Base-by-base conservation (phyloP, 2,797 vertebrate genomes). In the Sorex maritimensis region DNA sequence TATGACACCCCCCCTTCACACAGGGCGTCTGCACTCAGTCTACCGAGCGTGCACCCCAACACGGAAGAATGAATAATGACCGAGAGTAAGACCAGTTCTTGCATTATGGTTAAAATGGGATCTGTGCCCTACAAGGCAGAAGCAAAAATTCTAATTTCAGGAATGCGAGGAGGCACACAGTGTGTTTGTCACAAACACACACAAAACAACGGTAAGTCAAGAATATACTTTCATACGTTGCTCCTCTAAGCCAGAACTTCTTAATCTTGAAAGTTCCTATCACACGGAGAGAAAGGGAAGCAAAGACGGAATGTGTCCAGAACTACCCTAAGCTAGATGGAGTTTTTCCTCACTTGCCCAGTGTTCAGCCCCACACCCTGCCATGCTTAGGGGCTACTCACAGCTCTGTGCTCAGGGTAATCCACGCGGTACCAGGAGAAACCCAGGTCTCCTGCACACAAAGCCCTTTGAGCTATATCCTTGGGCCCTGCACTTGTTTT, bases 221-320 rank as follows among this genome's bases (percentile, higher is more conserved):
- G 24, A 69, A 65, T 49, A 26, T 19, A 28, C 58, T 95, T 80
- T 81, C 82, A 58, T 46, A 24, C 1, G 5, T 19, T 6, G 8
- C 61, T 67, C 44, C 28, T 67, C 28, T 73, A 88, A 85, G 49
- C 67, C 38, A 61, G 65, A 55, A 8, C 26, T 73, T 21, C 52
- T 65, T 65, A 44, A 69, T 38, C 68, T n/a, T 52, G 63, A 73
- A 94, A 72, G 68, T 3, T 41, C 11, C 4, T 23, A 34, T 13
- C 41, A 14, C 26, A 46, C 49, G 67, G 63, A 81, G 83, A 73
- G n/a, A 65, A 88, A 93, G 65, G 28, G 21, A 84, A 23, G 19
- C 38, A 71, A 82, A 88, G 46, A 21, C 71, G 63, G 30, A 77
- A 86, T 63, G 44, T 52, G 81, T 89, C 68, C 78, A 85, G 80